These are phyloP conservation scores for Wiebesia pumilae DNA, from an alignment of 1,140 invertebrate genomes.

Conservation along the genomic window DNA sequence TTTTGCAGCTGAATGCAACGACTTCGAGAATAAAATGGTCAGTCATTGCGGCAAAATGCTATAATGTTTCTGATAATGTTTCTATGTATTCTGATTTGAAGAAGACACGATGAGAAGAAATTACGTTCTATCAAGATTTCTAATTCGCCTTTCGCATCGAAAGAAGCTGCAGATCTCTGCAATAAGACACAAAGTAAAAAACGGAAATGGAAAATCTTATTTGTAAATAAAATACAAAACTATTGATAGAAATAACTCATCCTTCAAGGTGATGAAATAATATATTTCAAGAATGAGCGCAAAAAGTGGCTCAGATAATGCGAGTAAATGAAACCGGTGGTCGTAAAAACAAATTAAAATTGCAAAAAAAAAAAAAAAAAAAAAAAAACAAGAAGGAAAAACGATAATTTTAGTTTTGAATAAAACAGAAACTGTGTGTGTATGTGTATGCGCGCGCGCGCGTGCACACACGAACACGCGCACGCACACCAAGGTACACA, in stretches of 20 bases:
- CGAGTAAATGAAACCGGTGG: not conserved
- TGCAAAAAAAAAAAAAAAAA: not conserved
- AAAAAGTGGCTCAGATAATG: too few species aligned
- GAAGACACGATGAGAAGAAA: slow-evolving; percentile 26
- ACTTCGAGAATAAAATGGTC: slow-evolving; percentile 38
- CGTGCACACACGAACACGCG: too few species aligned
- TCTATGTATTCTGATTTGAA: slow-evolving; percentile 47
- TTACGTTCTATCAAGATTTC: slow-evolving; percentile 38
- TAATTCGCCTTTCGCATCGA: slow-evolving; percentile 31
- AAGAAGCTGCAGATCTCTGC: not conserved
- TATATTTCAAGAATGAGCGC: too few species aligned
- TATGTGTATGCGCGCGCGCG: not conserved
- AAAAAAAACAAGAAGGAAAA: not conserved
- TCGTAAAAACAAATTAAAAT: not conserved
- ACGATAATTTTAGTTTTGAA: not conserved
- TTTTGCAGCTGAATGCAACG: not conserved
- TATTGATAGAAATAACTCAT: too few species aligned
- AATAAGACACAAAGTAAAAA: not conserved
- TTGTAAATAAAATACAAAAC: too few species aligned
- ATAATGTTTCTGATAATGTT: slow-evolving; percentile 26
- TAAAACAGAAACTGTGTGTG: slow-evolving; percentile 4
- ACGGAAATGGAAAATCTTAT: too few species aligned
- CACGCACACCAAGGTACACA: not conserved
- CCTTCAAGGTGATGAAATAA: not conserved
- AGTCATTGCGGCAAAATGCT: slow-evolving; percentile 38